Base-by-base conservation (phyloP, 1,140 invertebrate species). In the Anthonomus grandis region DNA sequence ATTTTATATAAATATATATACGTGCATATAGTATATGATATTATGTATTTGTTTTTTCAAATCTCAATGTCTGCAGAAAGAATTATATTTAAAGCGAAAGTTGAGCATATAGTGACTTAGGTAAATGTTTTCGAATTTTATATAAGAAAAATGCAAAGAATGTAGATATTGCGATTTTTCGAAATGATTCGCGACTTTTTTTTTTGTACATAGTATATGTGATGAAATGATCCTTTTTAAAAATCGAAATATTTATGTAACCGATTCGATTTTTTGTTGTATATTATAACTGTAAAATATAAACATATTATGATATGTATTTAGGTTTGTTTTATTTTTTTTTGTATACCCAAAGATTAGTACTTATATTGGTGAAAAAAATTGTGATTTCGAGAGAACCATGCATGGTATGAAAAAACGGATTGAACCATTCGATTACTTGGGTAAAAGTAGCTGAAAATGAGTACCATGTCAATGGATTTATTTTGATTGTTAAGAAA, bases 211-310 rank as follows among this genome's bases (percentile, higher is more conserved):
- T 58, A 52, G 49, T 57, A 58, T 55, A 55, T 46, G 41, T 18
- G 37, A 41, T 36, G 45, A 50, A 60, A 58, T 52, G 37, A 44
- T 55, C 45, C 23, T 58, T 49, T 63, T 63, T 63, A 57, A 60
- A 63, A 63, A 53, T 63, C 57, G 62, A 41, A 42, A 63, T 63
- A 57, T 63, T 27, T 50, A 55, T 55, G 31, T 46, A 50, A 13
- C 24, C 51, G 41, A 62, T 6, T 51, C 47, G 41, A 59, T n/a
- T 49, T 59, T 51, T 59, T 53, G 57, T 63, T 63, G 62, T 63
- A 63, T 49, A 54, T 57, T 63, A 63, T 63, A 60, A 58, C 37
- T 63, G 62, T 63, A 63, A 63, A 52, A 60, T 63, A 63, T 63
- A 63, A 63, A 63, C 62, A 60, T 57, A 57, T 54, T 54, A 63